Evolutionary conservation across 2,113 vertebrate species (phyloP), one percentile per base, ranked within the genome.

Genomic region (Sceloporus tristichus): DNA sequence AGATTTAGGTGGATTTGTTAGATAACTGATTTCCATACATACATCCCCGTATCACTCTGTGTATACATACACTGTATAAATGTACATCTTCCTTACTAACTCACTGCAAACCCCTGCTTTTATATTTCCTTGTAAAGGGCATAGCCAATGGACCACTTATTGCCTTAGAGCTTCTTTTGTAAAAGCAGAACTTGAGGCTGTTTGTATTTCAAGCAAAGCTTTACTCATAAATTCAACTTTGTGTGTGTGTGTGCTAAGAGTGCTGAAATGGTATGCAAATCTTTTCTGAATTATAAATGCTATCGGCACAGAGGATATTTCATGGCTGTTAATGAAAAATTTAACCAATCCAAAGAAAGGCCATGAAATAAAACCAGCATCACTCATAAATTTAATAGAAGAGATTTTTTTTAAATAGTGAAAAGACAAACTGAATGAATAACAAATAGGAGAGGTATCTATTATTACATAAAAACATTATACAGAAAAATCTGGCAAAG

Each of bases 291-390:
- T 93, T 82, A 74, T 65, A 85, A 89, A 53, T 48, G 42, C 62
- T 92, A 82, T 65, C 62, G 93, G 86, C n/a, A 19, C 34, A 82
- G 82, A 85, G 83, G 82, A 70, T 82, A 85, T 6, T 88, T 85
- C 59, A 11, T 94, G 89, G 77, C 27, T 91, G 73, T 70, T 87
- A 91, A 94, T 85, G 40, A 82, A 90, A 93, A 73, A 73, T 23
- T 77, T 92, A 84, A 86, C 85, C 66, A 85, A 86, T 90, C 85
- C 83, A 93, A 88, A 92, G 74, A 85, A 93, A 93, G 53, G 91
- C 62, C 81, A 68, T 85, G 83, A 93, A 96, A 89, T 86, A 92
- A 91, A 93, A 54, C 62, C 80, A 85, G 91, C 81, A 87, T 54
- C 89, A 95, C 27, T 94, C 91, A 84, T 0, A 70, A 82, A 85